Conservation (phyloP, 2,113 vertebrate genomes). For the Percopsis transmontana region DNA sequence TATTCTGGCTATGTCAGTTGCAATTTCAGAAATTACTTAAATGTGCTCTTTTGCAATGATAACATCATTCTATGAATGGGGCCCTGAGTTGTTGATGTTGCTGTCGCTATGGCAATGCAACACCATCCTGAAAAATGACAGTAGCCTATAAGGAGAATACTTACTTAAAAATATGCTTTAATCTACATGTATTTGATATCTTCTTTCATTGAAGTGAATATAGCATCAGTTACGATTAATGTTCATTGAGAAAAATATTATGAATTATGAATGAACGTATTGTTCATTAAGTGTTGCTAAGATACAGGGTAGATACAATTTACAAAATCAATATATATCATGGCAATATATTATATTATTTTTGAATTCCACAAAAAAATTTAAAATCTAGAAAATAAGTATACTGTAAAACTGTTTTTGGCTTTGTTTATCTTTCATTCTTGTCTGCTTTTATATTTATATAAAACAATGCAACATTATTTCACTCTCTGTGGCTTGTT, state of each 20-base stretch:
- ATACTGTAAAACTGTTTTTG: constrained; percentile 6
- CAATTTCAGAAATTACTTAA: too few relatives aligned
- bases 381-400: constrained; percentile 33
- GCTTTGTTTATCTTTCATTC: constrained; percentile 11
- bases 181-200: constrained; percentile 38
- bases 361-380: constrained; percentile 45
- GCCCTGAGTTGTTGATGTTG: too few relatives aligned
- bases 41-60: too few relatives aligned
- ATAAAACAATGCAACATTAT: constrained; percentile 5
- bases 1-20: too few relatives aligned
- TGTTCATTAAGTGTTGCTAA: not conserved
- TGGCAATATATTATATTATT: constrained; percentile 49
- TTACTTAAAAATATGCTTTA: constrained; percentile 32
- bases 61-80: too few relatives aligned
- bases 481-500: constrained; percentile 34
- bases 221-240: constrained; percentile 30
- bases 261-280: too few relatives aligned
- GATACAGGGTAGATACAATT: not conserved
- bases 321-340: constrained; percentile 18
- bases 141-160: not conserved
- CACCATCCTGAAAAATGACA: not conserved
- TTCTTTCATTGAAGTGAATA: constrained; percentile 44
- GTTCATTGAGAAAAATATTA: too few relatives aligned
- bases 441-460: constrained; percentile 28
- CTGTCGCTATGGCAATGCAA: not conserved